A percentile compares a stretch with the other conserved stretches of the same genome.
These are phyloP conservation scores for Globicephala melas DNA, from an alignment of 2,113 vertebrate genomes.

Conservation along the genomic window DNA sequence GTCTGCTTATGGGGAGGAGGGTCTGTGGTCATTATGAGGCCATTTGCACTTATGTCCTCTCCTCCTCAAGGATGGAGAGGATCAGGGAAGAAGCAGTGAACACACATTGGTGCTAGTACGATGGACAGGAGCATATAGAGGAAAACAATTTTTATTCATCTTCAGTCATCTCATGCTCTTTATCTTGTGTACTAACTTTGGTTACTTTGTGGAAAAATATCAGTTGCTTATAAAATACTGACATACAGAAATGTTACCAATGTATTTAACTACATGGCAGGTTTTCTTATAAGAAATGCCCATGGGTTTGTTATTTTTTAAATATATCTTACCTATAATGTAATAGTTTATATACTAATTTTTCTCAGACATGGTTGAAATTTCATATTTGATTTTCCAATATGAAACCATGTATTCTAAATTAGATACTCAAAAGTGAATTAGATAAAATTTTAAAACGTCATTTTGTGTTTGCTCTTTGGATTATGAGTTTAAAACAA, in stretches of 20 bases:
- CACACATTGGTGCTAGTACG: not conserved
- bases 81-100: not conserved
- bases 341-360: not conserved
- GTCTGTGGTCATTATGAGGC: not conserved
- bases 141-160: not conserved
- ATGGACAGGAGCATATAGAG: not conserved
- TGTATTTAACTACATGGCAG: not conserved
- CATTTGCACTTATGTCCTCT: not conserved
- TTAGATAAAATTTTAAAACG: not conserved
- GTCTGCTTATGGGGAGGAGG: not conserved
- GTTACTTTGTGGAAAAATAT: not conserved
- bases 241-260: not conserved
- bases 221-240: not conserved
- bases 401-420: not conserved
- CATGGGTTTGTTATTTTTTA: not conserved
- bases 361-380: not conserved
- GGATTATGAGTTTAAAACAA: not conserved
- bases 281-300: not conserved
- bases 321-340: not conserved
- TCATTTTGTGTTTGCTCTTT: not conserved
- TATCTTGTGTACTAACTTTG: not conserved
- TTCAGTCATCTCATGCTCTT: not conserved
- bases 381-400: not conserved
- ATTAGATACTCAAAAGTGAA: not conserved
- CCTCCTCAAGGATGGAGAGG: not conserved